phyloP scores from a whole-genome alignment of 2,113 vertebrate genomes.

The Sapajus apella region DNA sequence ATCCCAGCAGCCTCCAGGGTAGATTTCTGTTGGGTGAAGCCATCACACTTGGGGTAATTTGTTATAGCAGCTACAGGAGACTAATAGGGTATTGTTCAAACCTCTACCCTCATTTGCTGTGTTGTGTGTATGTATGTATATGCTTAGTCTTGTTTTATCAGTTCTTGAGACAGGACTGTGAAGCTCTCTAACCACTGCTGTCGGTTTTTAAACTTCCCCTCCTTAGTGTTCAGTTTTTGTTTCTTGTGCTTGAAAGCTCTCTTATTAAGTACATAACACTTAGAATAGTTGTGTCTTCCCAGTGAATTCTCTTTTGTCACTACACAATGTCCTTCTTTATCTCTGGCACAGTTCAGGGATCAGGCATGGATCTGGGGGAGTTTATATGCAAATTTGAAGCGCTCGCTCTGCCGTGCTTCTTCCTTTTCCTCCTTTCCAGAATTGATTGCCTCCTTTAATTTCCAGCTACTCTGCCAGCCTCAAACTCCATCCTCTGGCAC shows the following conservation, averaged over 20 bases:
- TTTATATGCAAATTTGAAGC: background rate
- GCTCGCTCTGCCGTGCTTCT: too few species aligned
- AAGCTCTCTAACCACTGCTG: too few species aligned
- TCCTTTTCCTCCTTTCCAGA: background rate
- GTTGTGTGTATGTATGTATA: background rate
- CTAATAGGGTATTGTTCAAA: background rate
- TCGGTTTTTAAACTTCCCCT: background rate
- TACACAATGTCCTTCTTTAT: background rate
- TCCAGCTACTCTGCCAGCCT: background rate
- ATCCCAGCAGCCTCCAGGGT: too few species aligned
- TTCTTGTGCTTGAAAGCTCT: background rate
- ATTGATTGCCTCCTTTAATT: background rate
- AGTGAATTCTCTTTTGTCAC: background rate
- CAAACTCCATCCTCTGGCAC: background rate
- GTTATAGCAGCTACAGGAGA: background rate
- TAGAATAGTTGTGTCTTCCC: background rate
- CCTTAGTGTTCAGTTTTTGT: background rate
- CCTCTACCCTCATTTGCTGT: background rate
- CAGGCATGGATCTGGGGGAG: background rate
- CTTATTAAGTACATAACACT: background rate
- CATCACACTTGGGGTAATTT: background rate
- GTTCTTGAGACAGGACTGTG: background rate
- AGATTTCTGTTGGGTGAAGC: background rate
- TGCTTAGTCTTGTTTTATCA: background rate
- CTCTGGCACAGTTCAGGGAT: background rate